Base-by-base conservation (phyloP, 1,140 invertebrate species). In the Cotesia chilonis region DNA sequence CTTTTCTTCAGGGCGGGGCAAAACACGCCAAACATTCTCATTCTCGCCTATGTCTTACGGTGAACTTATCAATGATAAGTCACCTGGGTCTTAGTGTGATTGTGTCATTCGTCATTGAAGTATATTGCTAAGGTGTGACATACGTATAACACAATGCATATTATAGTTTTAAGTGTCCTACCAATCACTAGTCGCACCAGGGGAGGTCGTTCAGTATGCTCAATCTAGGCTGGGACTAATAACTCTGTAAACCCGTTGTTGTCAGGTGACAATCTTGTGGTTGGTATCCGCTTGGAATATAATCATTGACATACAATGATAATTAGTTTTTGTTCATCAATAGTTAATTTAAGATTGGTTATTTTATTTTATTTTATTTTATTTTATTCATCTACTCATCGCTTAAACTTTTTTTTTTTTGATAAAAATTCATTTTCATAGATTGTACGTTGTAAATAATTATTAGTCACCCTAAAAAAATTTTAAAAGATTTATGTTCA, bases 1-100 rank as follows among this genome's bases (percentile, higher is more conserved):
- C 10, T 47, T 52, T 59, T 47, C 47, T 68, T 38, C 77, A 82
- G 81, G 84, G 84, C 80, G 84, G 82, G 84, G 84, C 84, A 82
- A 78, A 76, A 80, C 77, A 79, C 78, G 76, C 78, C 76, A 79
- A 83, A 83, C 83, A 84, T 83, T 85, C 83, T 83, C 76, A 73
- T 47, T 72, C 71, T 68, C 74, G 64, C 71, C 47, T 75, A 17
- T 69, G 76, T 68, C 78, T 74, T 73, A 70, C 71, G 64, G 71
- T 71, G 69, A 73, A 78, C 74, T 85, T 84, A 85, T 82, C 78
- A 79, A 75, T 73, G 70, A 80, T 76, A 74, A 80, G 76, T 76
- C 76, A 74, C 41, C 52, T 20, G 6, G 63, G 12, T 71, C 73
- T 69, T 63, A 65, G 65, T 73, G 77, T 74, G 68, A 67, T 70